These are phyloP conservation scores for Meliscaeva auricollis DNA, from an alignment of 2,888 invertebrate species.

Conservation along the genomic window DNA sequence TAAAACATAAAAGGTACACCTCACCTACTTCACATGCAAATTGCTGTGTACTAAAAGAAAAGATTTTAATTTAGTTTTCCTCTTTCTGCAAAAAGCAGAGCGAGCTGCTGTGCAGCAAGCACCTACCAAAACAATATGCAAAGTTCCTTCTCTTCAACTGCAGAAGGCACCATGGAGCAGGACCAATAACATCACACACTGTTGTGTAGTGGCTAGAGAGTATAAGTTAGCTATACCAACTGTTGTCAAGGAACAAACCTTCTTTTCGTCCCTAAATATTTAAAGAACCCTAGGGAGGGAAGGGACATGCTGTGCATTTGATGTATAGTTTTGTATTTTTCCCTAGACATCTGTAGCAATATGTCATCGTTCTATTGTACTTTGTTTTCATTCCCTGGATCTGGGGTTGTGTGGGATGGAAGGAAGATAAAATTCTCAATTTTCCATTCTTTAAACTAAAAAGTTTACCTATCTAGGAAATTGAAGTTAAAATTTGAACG, in stretches of 20 bases:
- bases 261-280: conserved; percentile 60
- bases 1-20: conserved; percentile 21
- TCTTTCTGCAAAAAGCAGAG: background rate
- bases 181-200: conserved; percentile 29
- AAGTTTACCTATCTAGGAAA: conserved; percentile 28
- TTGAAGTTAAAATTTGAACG: conserved; percentile 42
- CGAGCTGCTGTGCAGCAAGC: background rate
- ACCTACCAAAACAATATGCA: conserved; percentile 69
- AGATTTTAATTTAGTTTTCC: conserved; percentile 73
- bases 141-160: conserved; percentile 44
- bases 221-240: background rate
- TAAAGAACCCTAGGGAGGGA: conserved; percentile 54
- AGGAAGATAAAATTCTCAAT: conserved; percentile 23
- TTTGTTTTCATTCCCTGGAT: background rate
- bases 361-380: conserved; percentile 43
- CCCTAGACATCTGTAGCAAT: conserved; percentile 20
- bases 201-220: background rate
- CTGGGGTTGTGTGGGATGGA: background rate
- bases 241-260: conserved; percentile 16
- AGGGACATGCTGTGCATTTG: conserved; percentile 60
- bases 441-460: background rate
- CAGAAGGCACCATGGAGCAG: conserved; percentile 1
- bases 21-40: conserved; percentile 62
- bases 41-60: conserved; percentile 59
- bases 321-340: conserved; percentile 48